Base-by-base conservation (phyloP, 1,140 invertebrate genomes). In the Drosophila novamexicana region DNA sequence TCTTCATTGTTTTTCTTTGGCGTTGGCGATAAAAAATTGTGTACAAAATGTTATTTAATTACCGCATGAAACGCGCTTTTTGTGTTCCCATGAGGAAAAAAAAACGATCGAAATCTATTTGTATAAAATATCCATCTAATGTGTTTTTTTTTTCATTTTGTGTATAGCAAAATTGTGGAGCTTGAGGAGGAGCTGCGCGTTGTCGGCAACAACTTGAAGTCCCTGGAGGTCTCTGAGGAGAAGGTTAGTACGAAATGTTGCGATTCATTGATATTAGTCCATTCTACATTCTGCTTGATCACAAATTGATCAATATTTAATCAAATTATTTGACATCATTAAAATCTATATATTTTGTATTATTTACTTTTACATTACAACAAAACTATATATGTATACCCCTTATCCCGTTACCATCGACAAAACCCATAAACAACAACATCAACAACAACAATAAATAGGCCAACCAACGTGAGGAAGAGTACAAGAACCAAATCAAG, bases 401-500 rank as follows among this genome's bases (percentile, higher is more conserved):
- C 69, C 66, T 32, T 10, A 50, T n/a, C 45, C 58, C 65, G 34
- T 32, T 29, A 22, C 22, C 22, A 3, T 22, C 2, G 18, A 16
- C 42, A 65, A 29, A 42, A 59, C 8, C 39, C 56, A 72, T 61
- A 61, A 89, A 84, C 69, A 76, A 81, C 70, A 42, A 40, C 44
- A 22, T 12, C 47, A 49, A 84, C 84, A 78, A 79, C 59, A 85
- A 91, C 72, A 76, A 91, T 86, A 68, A 66, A 81, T 91, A 99
- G 98, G 98, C 98, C 94, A 99, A 98, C 94, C 98, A 99, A 96
- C 97, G 99, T 93, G 99, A 99, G 95, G 99, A 99, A 95, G 98
- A 99, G 93, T 99, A 99, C 96, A 99, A 99, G 95, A 98, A 99
- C 94, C 98, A 99, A 95, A 99, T 99, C 95, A 99, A 99, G 96